phyloP scores from a whole-genome alignment of 2,797 vertebrate genomes.

The Ptychobarbus kaznakovi region DNA sequence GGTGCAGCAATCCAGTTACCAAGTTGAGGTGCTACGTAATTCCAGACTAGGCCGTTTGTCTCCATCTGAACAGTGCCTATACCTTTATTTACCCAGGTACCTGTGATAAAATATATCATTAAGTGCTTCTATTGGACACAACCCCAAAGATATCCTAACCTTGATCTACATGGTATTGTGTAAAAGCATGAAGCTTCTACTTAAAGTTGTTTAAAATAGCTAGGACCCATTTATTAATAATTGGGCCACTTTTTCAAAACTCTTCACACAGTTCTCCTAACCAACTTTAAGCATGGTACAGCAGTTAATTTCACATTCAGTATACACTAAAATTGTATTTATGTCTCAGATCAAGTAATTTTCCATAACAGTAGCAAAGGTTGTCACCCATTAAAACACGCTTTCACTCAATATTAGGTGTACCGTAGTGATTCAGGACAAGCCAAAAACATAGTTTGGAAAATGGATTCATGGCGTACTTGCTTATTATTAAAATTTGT shows the following conservation, averaged over 20 bases:
- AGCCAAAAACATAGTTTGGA: too few species aligned
- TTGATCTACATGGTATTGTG: neutral
- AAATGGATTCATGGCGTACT: too few species aligned
- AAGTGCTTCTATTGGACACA: neutral
- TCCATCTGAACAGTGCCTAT: constrained; percentile 82
- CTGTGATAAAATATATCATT: constrained; percentile 66
- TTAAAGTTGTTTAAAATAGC: neutral
- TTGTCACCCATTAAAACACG: neutral
- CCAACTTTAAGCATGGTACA: neutral
- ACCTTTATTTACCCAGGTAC: constrained; percentile 90
- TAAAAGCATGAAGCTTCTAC: neutral
- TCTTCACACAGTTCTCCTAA: neutral
- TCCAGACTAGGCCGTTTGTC: constrained; percentile 84
- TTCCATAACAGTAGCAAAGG: neutral
- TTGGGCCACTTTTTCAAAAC: neutral
- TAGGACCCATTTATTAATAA: neutral
- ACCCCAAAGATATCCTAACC: neutral
- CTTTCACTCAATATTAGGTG: neutral
- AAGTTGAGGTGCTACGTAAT: constrained; percentile 87
- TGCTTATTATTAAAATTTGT: too few species aligned
- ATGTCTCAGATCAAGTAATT: neutral
- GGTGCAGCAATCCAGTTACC: constrained; percentile 94
- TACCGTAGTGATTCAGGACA: too few species aligned
- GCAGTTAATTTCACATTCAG: neutral
- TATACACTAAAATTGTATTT: neutral